Conservation (phyloP, 2,113 vertebrate genomes). For the Chitala chitala region DNA sequence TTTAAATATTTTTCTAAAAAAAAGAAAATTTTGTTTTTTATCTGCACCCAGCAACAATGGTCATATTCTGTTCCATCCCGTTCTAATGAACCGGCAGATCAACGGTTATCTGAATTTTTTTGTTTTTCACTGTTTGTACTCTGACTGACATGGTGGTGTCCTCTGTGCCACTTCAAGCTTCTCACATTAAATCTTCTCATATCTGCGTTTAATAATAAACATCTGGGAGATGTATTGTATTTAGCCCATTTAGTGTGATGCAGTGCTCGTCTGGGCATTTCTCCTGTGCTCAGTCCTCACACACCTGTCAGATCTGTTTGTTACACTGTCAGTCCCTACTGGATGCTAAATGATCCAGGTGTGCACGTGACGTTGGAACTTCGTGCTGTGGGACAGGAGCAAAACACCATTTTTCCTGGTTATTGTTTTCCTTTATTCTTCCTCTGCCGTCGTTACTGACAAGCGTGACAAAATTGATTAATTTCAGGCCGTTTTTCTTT, state of each 20-base stretch:
- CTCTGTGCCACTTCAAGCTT: conserved; percentile 1
- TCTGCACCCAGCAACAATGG: neutral
- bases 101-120: neutral
- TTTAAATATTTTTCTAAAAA: neutral
- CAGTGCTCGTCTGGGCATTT: neutral
- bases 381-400: neutral
- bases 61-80: conserved; percentile 2
- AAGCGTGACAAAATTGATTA: conserved; percentile 16
- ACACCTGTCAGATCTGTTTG: conserved; percentile 10
- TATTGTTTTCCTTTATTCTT: neutral
- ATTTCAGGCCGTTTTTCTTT: conserved; percentile 13
- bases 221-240: conserved; percentile 9
- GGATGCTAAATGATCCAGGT: conserved; percentile 13
- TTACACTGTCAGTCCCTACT: neutral
- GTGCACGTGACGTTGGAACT: neutral
- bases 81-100: neutral
- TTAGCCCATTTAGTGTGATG: neutral
- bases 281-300: neutral
- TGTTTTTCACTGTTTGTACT: neutral
- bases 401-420: neutral
- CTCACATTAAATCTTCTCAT: neutral
- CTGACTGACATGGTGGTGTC: neutral
- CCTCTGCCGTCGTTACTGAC: neutral
- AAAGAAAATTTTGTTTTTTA: too few relatives aligned
- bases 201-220: neutral